Evolutionary conservation across 2,797 vertebrate species (phyloP), one percentile per base, ranked within the genome.

Genomic region (Petrocephalus schoutedeni): DNA sequence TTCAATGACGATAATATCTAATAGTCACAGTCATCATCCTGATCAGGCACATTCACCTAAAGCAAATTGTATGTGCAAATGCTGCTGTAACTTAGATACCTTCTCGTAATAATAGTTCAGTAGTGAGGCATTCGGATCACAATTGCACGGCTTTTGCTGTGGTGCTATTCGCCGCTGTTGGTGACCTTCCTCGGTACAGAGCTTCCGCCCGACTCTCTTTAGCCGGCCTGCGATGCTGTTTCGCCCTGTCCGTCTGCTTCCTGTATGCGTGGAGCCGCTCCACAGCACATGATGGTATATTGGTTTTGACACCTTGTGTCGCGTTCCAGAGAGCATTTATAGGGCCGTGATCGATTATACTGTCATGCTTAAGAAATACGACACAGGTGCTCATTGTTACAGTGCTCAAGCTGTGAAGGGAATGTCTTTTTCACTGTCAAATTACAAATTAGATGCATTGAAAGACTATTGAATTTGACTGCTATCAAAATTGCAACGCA

Each of bases 311-410:
- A 90, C 90, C 91, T 32, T 0, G 86, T 93, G 94, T 89, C 90
- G 92, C 93, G 91, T 92, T 87, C 32, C 32, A 93, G 89, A 92
- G 91, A 91, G 91, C 94, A 91, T 93, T 95, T 95, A 95, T 94
- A 94, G 92, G 94, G 93, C 94, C 94, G 93, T 94, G 94, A 95
- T 95, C 95, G 94, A 95, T 95, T 95, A 94, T 92, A 91, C 92
- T 95, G 92, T 92, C 94, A 94, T 92, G 92, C 92, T 91, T 90
- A 93, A 88, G 94, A 95, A 92, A 94, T 93, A 94, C 92, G 91
- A 94, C 94, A 94, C 94, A 94, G 94, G 94, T 95, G 94, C 93
- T 94, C 92, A 89, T 94, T 92, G 91, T 95, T 95, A 94, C 94
- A 93, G 94, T 95, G 94, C 94, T 94, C 94, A 95, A 93, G 93